A percentile compares a stretch with the other conserved stretches of the same genome.
Evolutionary conservation across 30 jellyfish, hydroid and myxozoan genomes (phyloP).

Genomic region (Hydractinia symbiolongicarpus): DNA sequence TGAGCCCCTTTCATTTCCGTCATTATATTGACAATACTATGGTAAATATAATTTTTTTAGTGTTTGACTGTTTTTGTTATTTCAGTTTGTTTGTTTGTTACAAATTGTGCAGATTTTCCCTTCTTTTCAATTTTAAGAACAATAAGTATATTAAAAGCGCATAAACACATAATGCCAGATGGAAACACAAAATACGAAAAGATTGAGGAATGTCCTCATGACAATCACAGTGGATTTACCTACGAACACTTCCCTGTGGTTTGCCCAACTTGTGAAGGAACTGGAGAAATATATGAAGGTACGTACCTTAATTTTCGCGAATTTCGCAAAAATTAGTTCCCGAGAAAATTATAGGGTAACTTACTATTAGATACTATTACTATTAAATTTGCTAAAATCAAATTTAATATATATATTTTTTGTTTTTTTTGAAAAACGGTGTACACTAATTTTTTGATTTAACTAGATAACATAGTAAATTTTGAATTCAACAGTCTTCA

Average conservation of each 20-base stretch:
- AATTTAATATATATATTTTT: too few relatives aligned
- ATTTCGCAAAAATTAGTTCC: background rate
- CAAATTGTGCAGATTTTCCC: too few relatives aligned
- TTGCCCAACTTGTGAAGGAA: constrained; percentile 92
- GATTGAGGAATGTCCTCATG: background rate
- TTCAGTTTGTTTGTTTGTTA: too few relatives aligned
- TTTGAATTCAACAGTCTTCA: background rate
- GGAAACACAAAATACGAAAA: too few relatives aligned
- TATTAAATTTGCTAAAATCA: background rate
- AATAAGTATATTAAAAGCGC: too few relatives aligned
- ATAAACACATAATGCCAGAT: too few relatives aligned
- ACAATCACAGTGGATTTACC: constrained; percentile 18
- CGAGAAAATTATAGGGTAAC: background rate
- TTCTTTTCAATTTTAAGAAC: too few relatives aligned
- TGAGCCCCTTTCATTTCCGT: too few relatives aligned
- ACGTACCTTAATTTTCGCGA: background rate
- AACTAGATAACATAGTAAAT: background rate
- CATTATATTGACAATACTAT: too few relatives aligned
- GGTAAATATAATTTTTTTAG: too few relatives aligned
- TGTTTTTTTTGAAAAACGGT: too few relatives aligned
- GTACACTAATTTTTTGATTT: background rate
- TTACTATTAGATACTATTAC: background rate
- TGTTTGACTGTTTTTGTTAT: too few relatives aligned
- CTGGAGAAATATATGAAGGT: constrained; percentile 64
- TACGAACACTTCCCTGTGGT: constrained; percentile 91